Conservation (phyloP, 23 tunicate genomes). For the Botrylloides violaceus region DNA sequence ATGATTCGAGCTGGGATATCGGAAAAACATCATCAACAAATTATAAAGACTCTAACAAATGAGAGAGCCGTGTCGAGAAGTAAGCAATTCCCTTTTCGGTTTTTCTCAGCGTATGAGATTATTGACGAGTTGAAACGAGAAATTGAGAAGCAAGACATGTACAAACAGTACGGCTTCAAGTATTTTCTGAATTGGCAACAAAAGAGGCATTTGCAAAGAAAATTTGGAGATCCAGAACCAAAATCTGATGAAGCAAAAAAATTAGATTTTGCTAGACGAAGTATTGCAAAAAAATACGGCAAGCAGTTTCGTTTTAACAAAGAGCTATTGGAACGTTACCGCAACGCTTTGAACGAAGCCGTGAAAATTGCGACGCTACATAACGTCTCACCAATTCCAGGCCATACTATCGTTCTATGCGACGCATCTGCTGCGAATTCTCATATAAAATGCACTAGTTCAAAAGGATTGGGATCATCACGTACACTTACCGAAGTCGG, state of each 20-base stretch:
- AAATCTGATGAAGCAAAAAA: slow-evolving; percentile 25
- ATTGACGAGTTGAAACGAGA: slow-evolving; percentile 41
- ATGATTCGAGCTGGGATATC: slow-evolving; percentile 56
- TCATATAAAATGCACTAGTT: slow-evolving; percentile 15
- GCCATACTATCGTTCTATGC: slow-evolving; percentile 45
- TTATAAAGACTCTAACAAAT: slow-evolving; percentile 25
- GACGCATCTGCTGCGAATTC: slow-evolving; percentile 5
- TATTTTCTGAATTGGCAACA: neutral
- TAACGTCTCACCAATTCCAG: slow-evolving; percentile 48
- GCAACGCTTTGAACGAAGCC: slow-evolving; percentile 32
- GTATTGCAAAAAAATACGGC: slow-evolving; percentile 16
- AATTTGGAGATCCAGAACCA: slow-evolving; percentile 8
- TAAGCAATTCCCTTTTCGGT: slow-evolving; percentile 61
- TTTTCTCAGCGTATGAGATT: slow-evolving; percentile 52
- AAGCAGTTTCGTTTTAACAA: slow-evolving; percentile 15
- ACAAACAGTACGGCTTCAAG: slow-evolving; percentile 23
- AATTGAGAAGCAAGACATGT: slow-evolving; percentile 22
- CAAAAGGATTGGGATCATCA: slow-evolving; percentile 23
- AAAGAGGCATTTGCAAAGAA: neutral
- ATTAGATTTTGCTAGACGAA: slow-evolving; percentile 4
- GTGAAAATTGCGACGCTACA: slow-evolving; percentile 27
- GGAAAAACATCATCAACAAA: slow-evolving; percentile 34
- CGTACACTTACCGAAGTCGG: slow-evolving; percentile 35
- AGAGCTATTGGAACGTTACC: slow-evolving; percentile 28
- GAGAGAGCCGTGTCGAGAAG: slow-evolving; percentile 44